These are phyloP conservation scores for Sicus ferrugineus DNA, from an alignment of 2,888 invertebrate species.

Conservation along the genomic window DNA sequence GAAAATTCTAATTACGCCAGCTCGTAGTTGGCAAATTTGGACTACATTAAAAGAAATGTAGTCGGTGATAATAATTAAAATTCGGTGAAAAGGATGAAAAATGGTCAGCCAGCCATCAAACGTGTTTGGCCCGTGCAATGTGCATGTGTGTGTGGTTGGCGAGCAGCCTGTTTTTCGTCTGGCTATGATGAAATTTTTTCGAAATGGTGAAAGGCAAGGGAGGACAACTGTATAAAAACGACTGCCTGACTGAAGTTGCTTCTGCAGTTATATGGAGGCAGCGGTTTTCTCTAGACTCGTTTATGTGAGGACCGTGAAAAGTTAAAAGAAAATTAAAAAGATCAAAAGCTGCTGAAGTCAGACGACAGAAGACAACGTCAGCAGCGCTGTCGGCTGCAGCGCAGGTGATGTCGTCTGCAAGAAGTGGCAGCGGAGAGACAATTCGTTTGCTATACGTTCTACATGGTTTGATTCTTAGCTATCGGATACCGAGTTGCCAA, in stretches of 20 bases:
- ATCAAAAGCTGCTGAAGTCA: background rate
- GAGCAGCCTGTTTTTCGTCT: too few relatives aligned
- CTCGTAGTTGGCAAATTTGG: slow-evolving; percentile 10
- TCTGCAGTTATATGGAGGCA: too few relatives aligned
- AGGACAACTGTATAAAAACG: background rate
- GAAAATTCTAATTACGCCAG: slow-evolving; percentile 21
- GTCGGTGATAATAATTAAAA: background rate
- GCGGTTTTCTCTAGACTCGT: background rate
- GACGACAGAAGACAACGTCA: too few relatives aligned
- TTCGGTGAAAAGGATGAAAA: background rate
- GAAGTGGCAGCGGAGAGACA: too few relatives aligned
- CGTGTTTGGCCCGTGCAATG: slow-evolving; percentile 27
- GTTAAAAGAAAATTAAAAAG: background rate
- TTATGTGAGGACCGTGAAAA: background rate
- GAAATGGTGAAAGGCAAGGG: background rate
- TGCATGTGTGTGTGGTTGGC: too few relatives aligned
- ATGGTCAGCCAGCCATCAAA: slow-evolving; percentile 15
- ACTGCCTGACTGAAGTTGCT: background rate
- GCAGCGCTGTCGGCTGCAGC: too few relatives aligned
- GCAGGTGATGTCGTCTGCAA: too few relatives aligned
- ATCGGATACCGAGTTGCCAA: background rate
- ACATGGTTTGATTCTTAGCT: background rate
- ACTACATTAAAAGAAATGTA: slow-evolving; percentile 3
- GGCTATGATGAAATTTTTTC: slow-evolving; percentile 10
- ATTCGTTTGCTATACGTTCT: background rate